A percentile compares a stretch with the other conserved stretches of the same genome.
These are phyloP conservation scores for Dendrolimus pini DNA, from an alignment of 2,888 invertebrate genomes.

Conservation along the genomic window DNA sequence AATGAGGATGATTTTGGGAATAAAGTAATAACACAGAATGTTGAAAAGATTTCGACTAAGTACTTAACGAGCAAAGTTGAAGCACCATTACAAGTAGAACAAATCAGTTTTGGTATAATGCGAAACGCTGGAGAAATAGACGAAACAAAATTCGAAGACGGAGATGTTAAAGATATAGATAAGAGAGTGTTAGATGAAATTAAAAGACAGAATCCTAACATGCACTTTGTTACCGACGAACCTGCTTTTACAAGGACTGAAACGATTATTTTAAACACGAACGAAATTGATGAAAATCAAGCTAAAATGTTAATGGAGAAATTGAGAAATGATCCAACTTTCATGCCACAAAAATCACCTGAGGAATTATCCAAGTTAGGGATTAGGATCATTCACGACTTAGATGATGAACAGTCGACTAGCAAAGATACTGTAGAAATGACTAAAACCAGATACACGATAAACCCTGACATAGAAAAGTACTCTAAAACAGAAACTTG, in stretches of 20 bases:
- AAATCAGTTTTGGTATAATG: constrained; percentile 63
- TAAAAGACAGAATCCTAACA: constrained; percentile 61
- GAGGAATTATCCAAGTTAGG: constrained; percentile 63
- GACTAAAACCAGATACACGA: constrained; percentile 62
- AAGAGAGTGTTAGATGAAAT: constrained; percentile 61
- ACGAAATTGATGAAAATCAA: constrained; percentile 63
- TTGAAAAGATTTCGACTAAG: constrained; percentile 61
- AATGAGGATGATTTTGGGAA: constrained; percentile 69
- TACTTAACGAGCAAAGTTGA: constrained; percentile 57
- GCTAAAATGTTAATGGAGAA: constrained; percentile 65
- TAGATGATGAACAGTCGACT: constrained; percentile 53
- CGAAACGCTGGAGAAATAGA: constrained; percentile 53
- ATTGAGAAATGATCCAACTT: constrained; percentile 63
- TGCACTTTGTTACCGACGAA: constrained; percentile 64
- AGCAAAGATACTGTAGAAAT: constrained; percentile 45
- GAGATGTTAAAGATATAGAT: constrained; percentile 60
- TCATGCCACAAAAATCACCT: constrained; percentile 62
- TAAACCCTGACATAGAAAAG: constrained; percentile 60
- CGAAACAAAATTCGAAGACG: constrained; percentile 58
- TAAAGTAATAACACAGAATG: constrained; percentile 67
- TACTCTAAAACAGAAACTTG: constrained; percentile 29
- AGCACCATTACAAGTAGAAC: constrained; percentile 67
- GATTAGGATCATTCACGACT: constrained; percentile 56
- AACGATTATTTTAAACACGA: constrained; percentile 72
- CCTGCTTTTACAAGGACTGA: constrained; percentile 67